Base-by-base conservation (phyloP, 2,797 vertebrate species). In the Paguma larvata region DNA sequence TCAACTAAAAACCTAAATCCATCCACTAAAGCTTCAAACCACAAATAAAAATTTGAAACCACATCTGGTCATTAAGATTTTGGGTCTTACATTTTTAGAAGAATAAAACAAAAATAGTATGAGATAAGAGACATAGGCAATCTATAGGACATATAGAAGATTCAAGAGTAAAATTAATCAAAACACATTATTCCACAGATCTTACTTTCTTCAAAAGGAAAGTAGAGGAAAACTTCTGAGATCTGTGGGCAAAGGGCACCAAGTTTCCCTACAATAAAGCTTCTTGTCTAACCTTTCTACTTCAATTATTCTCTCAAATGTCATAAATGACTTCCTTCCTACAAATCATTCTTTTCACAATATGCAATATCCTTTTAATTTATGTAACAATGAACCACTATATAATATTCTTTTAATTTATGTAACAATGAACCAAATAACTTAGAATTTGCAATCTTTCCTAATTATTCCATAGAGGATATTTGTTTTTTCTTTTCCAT, bases 51-150 rank as follows among this genome's bases (percentile, higher is more conserved):
- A 53, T 72, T 38, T 10, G 16, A 25, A 94, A 68, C 46, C 21
- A 80, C 96, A 91, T 30, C 72, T 94, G 67, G 79, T 96, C 89
- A 51, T 98, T 97, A 79, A 96, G 86, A 92, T 73, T 88, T 75
- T 78, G 32, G 38, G 38, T 38, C 38, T 38, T 38, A 38, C 2
- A 78, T 56, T 91, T 68, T 88, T 79, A 48, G 34, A 92, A 72
- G 3, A 97, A 95, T 59, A 78, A 86, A 89, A 70, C 15, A 78
- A 41, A 91, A 92, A 68, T 85, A 75, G 51, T 65, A 85, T 67
- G 13, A 78, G 6, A 32, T 62, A 86, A 23, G 34, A 84, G 32
- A 87, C 27, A 63, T 0, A 70, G 32, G 27, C 2, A 62, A 6
- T 4, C 3, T 5, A 4, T 12, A 89, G 21, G 63, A 62, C 30